phyloP scores from a whole-genome alignment of 1,140 invertebrate genomes.

The Drosophila parvula region DNA sequence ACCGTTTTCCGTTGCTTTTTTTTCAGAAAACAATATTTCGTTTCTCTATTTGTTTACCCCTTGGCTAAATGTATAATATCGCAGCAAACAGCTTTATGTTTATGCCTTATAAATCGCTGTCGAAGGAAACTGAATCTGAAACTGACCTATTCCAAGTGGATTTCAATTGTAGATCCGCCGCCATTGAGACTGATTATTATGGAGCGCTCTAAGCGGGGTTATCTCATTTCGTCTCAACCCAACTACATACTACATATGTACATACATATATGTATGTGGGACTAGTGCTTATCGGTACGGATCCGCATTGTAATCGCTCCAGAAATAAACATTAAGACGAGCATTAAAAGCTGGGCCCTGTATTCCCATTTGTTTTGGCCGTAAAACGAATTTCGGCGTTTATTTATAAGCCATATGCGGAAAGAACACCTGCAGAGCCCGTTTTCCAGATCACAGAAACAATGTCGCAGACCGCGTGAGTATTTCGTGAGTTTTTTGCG shows the following conservation, averaged over 20 bases:
- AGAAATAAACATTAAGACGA: slow-evolving; percentile 17
- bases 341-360: not conserved
- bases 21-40: not conserved
- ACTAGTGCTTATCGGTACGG: slow-evolving; percentile 12
- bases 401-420: slow-evolving; percentile 31
- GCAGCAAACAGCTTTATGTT: slow-evolving; percentile 18
- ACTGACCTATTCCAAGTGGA: slow-evolving; percentile 75
- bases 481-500: not conserved
- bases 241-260: too few species aligned
- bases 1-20: not conserved
- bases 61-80: slow-evolving; percentile 1
- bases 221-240: slow-evolving; percentile 18
- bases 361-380: slow-evolving; percentile 7
- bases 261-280: too few species aligned
- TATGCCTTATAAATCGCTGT: slow-evolving; percentile 13
- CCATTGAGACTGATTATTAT: slow-evolving; percentile 28
- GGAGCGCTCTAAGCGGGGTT: slow-evolving; percentile 19
- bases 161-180: slow-evolving; percentile 61
- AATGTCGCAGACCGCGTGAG: slow-evolving; percentile 9
- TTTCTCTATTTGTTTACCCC: slow-evolving; percentile 25
- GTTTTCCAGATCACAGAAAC: slow-evolving; percentile 41
- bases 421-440: slow-evolving; percentile 40
- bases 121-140: slow-evolving; percentile 48
- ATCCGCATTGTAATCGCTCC: not conserved
- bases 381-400: slow-evolving; percentile 2